Base-by-base conservation (phyloP, 1,140 invertebrate species). In the Drosophila ohnishii region DNA sequence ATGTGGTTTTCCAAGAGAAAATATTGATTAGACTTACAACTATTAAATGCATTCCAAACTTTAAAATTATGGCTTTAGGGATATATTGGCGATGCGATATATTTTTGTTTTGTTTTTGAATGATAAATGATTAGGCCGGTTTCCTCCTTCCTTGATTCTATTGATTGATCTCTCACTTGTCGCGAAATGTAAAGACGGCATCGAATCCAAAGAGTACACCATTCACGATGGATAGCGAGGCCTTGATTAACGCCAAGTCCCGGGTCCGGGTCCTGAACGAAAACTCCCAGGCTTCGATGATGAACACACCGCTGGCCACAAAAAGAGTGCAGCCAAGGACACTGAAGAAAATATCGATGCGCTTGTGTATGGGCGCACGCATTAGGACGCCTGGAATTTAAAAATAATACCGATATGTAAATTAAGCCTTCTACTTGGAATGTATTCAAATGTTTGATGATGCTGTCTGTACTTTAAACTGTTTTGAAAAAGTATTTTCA, bases 261-360 rank as follows among this genome's bases (percentile, higher is more conserved):
- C 91, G 66, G 25, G 91, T 91, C 11, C 90, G 75, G 9, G 91
- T 91, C 4, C 91, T 65, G 60, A 91, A 91, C 2, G 91, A 90
- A 51, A 90, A 89, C 61, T 88, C 80, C 35, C 90, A 75, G 69
- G 94, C 91, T 66, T 94, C 91, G 88, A 96, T 95, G 16, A 95
- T 93, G 6, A 96, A 82, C 1, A 94, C 93, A 22, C 95, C 96
- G 22, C 94, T 93, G 7, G 94, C 93, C 22, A 96, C 93, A 87
- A 96, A 97, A 0, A 96, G 81, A 0, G 92, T 94, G 42, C 94
- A 94, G 25, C 96, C 96, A 19, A 95, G 90, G 51, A 96, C 86
- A 30, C 95, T 95, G 91, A 95, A 96, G 92, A 96, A 96, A 45
- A 96, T 94, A 57, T 96, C 96, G 48, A 95, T 94, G 65, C 94